Base-by-base conservation (phyloP, 1,140 invertebrate species). In the Tigriopus japonicus region DNA sequence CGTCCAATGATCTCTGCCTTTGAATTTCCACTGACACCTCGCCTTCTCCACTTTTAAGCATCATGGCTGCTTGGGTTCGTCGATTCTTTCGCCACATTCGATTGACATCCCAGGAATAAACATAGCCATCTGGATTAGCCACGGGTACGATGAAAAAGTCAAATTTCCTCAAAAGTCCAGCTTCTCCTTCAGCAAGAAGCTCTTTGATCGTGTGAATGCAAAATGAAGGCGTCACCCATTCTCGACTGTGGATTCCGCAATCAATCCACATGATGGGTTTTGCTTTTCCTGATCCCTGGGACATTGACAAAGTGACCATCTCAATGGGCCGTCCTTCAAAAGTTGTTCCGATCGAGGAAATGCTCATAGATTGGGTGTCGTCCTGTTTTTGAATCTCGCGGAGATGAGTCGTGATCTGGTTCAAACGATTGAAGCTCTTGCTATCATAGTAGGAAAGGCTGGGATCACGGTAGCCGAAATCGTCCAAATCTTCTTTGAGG, bases 201-300 rank as follows among this genome's bases (percentile, higher is more conserved):
- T 87, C 81, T 67, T 84, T 83, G 41, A 89, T 76, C 23, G 91
- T 81, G 68, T 81, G 92, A 15, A 86, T 81, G 10, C 86, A 84
- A 0, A 84, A 83, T 0, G 89, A 86, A 1, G 86, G 82, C 51
- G 86, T 81, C 62, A 94, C 88, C 89, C 90, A 95, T 74, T 95
- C 89, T 40, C 89, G 72, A 0, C 87, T 88, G 67, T 94, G 90
- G 53, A 71, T 69, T 1, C 70, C 69, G 23, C 68, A 69, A 52
- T 74, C 72, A 42, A 74, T 67, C 66, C 68, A 74, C 41, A 74
- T 66, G 0, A 67, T 66, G 6, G 64, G 65, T 54, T 69, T 70
- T 42, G 45, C 41, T 28, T 59, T 24, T 12, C 64, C 66, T 24
- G 52, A 54, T n/a, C 59, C 56, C 21, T 59, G 55, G 49, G 56